phyloP scores from a whole-genome alignment of 2,113 vertebrate species.

The Pelodiscus sinensis region DNA sequence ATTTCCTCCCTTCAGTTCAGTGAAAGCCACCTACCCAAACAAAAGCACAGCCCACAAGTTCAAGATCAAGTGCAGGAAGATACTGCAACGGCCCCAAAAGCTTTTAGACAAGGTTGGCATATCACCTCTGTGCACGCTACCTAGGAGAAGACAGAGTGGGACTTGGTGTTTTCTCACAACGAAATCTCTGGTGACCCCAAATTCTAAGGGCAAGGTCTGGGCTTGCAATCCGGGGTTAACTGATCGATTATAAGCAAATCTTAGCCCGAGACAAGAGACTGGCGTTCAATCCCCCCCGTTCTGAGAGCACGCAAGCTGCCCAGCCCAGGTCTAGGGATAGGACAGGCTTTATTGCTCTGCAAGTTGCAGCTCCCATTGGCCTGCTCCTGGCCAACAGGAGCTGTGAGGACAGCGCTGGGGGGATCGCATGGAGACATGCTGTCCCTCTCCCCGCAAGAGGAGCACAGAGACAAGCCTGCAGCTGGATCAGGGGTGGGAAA shows the following conservation, averaged over 20 bases:
- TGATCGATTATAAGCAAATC: neutral
- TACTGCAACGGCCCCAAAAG: neutral
- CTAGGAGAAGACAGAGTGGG: neutral
- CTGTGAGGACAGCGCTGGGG: no score
- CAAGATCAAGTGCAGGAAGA: neutral
- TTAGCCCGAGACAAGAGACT: neutral
- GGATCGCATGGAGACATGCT: no score
- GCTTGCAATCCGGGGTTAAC: neutral
- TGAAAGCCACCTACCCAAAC: neutral
- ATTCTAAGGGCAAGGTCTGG: neutral
- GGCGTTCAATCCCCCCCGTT: neutral
- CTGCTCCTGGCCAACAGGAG: no score
- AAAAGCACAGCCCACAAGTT: accelerated
- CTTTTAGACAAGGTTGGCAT: neutral
- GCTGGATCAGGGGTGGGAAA: no score
- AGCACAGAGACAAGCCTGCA: no score
- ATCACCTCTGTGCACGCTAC: neutral
- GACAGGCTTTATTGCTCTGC: no score
- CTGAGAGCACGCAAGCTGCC: neutral
- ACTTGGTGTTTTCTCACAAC: neutral
- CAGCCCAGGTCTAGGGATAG: neutral
- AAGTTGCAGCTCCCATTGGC: no score
- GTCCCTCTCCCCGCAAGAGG: no score
- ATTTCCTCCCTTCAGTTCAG: neutral
- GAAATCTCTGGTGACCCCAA: neutral